A percentile compares a stretch with the other conserved stretches of the same genome.
Conservation (phyloP, 2,797 vertebrate species). For the Danio kyathit region DNA sequence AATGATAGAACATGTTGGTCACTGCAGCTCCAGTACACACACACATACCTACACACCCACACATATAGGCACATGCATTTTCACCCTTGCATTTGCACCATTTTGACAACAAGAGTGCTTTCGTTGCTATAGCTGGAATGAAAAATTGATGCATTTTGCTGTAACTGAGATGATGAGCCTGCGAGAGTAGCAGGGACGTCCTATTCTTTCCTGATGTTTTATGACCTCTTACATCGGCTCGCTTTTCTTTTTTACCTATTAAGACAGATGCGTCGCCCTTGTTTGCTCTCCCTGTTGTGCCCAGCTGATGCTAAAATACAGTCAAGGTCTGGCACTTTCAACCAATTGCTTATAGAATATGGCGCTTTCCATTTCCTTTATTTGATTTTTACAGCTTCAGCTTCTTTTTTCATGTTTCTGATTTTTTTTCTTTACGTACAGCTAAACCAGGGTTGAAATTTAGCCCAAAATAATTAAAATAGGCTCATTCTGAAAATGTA, state of each 20-base stretch:
- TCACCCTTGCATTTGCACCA: slow-evolving; percentile 34
- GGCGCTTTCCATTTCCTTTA: neutral
- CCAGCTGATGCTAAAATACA: neutral
- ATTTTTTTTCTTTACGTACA: neutral
- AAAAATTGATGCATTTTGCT: slow-evolving; percentile 60
- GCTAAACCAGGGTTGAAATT: neutral
- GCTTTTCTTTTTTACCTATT: slow-evolving; percentile 60
- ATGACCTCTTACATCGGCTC: slow-evolving; percentile 63
- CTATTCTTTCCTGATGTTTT: slow-evolving; percentile 63
- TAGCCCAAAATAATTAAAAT: neutral
- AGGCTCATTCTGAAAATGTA: too few relatives aligned
- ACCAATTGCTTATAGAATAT: neutral
- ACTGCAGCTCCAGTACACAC: neutral
- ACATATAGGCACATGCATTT: slow-evolving; percentile 49
- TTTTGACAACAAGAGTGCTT: slow-evolving; percentile 55
- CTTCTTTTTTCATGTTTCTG: neutral
- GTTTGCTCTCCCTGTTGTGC: slow-evolving; percentile 13
- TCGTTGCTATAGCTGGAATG: slow-evolving; percentile 61
- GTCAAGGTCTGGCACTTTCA: too few relatives aligned
- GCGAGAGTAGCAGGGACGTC: slow-evolving; percentile 47
- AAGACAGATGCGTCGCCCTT: slow-evolving; percentile 41
- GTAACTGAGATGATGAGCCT: slow-evolving; percentile 70
- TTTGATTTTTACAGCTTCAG: neutral
- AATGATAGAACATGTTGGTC: slow-evolving; percentile 34
- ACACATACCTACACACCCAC: neutral